Base-by-base conservation (phyloP, 2,797 vertebrate genomes). In the Cirrhinus mrigala region DNA sequence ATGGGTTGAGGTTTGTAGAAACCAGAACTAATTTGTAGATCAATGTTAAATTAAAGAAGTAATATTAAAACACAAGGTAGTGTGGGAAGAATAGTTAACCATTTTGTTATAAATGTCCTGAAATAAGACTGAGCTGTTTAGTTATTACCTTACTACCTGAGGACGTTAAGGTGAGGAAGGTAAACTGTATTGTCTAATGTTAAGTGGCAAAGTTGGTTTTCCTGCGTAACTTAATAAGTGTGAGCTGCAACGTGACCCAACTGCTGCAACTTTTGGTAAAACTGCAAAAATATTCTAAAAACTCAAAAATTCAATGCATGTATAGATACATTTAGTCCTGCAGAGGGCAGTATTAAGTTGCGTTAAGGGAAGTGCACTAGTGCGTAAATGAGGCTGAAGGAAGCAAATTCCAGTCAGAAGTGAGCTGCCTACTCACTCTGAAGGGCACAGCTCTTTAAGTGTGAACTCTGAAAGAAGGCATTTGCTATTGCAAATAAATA, bases 261-360 rank as follows among this genome's bases (percentile, higher is more conserved):
- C 60, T 62, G 60, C 60, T 27, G 14, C 60, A 29, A 7, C 14
- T 64, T 29, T 64, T 16, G 8, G 27, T 16, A 16, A 66, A 66
- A 66, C 8, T 29, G 27, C 24, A 7, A 29, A 64, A 64, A 16
- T 7, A 66, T 18, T 33, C 14, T 66, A 8, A 64, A 64, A 64
- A 64, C 14, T 18, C 5, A 64, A 29, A 33, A 29, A 66, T 33
- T 22, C 2, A 7, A 18, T 66, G 14, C 27, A 16, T 27, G 60
- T 64, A 15, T 18, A 8, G 27, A 16, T 66, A 33, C 18, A 66
- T 66, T 15, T 76, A 37, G 16, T 62, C 77, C 77, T 62, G 60
- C 40, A 66, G 77, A 79, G 37, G 58, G 44, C 60, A 79, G 44
- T 18, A 50, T 79, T 79, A 24, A 48, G 27, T 64, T 37, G 37